A percentile compares a stretch with the other conserved stretches of the same genome.
phyloP scores from a whole-genome alignment of 1,140 invertebrate genomes.

The Galleria mellonella region DNA sequence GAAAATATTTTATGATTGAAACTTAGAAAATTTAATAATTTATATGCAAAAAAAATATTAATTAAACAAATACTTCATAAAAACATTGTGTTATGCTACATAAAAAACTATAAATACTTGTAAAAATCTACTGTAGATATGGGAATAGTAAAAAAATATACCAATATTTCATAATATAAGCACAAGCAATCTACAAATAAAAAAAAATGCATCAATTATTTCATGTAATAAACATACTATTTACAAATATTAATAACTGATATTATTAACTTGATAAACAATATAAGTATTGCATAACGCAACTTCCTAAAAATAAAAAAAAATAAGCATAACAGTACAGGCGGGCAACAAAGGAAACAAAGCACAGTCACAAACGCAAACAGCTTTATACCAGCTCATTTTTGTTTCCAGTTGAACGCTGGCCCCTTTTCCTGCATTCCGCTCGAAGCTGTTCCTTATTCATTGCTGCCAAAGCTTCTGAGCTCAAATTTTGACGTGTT shows the following conservation, averaged over 20 bases:
- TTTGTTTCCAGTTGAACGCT: conserved; percentile 77
- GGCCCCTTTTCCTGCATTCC: conserved; percentile 77
- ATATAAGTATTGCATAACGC: background rate
- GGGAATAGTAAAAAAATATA: no score
- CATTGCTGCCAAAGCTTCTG: conserved; percentile 71
- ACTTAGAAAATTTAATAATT: background rate
- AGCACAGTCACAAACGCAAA: conserved; percentile 46
- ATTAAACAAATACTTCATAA: no score
- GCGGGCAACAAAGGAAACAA: conserved; percentile 39
- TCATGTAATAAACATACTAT: no score
- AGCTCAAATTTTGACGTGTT: conserved; percentile 52
- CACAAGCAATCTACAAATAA: no score
- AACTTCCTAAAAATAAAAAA: conserved; percentile 18
- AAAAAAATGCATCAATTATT: no score
- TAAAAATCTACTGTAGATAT: no score
- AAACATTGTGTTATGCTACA: no score
- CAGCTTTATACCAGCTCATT: conserved; percentile 76
- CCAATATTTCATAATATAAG: no score
- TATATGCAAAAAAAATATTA: background rate
- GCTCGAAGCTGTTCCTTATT: conserved; percentile 77
- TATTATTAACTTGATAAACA: background rate
- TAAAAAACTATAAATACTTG: no score
- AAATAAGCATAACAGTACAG: conserved; percentile 41
- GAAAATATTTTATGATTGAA: no score
- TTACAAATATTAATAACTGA: background rate